These are phyloP conservation scores for Tetraneura akinire DNA, from an alignment of 1,140 invertebrate genomes.

Conservation along the genomic window DNA sequence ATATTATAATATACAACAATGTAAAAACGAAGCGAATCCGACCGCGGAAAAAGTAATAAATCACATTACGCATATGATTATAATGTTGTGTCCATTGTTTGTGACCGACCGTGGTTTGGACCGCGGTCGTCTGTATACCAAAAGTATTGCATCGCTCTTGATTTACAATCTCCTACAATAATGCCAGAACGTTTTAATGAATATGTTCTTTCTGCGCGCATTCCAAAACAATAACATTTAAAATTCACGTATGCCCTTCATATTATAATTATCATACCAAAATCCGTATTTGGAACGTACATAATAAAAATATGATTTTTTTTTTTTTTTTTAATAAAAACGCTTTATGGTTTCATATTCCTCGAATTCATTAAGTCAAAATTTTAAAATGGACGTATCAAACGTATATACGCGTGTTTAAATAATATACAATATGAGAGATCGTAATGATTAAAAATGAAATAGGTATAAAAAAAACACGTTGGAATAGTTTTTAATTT, in stretches of 20 bases:
- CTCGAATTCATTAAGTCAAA: no score
- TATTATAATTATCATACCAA: not conserved
- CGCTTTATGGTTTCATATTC: no score
- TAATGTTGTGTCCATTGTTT: constrained; percentile 20
- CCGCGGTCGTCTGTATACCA: not conserved
- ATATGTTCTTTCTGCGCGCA: constrained; percentile 28
- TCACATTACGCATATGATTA: not conserved
- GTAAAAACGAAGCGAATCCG: not conserved
- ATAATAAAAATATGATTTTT: not conserved
- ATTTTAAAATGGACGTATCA: no score
- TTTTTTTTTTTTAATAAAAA: no score
- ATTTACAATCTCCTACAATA: constrained; percentile 34
- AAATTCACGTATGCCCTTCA: not conserved
- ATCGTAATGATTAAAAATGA: no score
- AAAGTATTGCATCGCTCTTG: constrained; percentile 17
- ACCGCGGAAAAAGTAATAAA: constrained; percentile 15
- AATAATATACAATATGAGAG: no score
- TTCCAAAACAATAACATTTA: constrained; percentile 26
- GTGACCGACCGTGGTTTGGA: not conserved
- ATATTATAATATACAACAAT: not conserved
- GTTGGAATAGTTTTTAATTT: no score
- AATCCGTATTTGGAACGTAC: not conserved
- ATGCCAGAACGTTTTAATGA: constrained; percentile 4
- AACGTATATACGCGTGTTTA: no score
- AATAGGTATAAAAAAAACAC: no score